Evolutionary conservation across 1,140 invertebrate species (phyloP).

Genomic region (Dendrolimus kikuchii): DNA sequence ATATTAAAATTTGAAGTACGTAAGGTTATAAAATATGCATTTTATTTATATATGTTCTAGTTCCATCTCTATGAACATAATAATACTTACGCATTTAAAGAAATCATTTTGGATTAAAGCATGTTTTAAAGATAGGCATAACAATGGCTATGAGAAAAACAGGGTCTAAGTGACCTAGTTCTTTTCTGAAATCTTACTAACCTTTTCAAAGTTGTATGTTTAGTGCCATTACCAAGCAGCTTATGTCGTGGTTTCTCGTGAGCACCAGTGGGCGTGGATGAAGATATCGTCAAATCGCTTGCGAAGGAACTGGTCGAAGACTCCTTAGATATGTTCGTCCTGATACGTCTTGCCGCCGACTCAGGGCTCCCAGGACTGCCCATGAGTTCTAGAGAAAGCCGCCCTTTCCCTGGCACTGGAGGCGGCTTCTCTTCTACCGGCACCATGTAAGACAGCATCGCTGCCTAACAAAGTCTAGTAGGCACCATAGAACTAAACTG

Average conservation of each 20-base stretch:
- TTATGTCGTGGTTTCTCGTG: conserved; percentile 74
- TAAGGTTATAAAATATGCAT: no score
- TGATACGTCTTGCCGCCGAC: conserved; percentile 31
- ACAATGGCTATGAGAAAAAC: background rate
- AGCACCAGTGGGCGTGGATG: conserved; percentile 71
- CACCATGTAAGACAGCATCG: conserved; percentile 79
- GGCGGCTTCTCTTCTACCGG: conserved; percentile 77
- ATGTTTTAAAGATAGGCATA: background rate
- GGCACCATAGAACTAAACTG: conserved; percentile 15
- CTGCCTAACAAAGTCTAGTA: conserved; percentile 22
- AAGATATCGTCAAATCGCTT: conserved; percentile 72
- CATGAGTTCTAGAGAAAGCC: conserved; percentile 66
- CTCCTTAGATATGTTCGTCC: conserved; percentile 70
- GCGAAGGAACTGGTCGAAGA: conserved; percentile 74
- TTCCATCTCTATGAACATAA: no score
- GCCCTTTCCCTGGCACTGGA: conserved; percentile 67
- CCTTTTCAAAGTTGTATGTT: conserved; percentile 76
- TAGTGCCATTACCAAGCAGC: conserved; percentile 73
- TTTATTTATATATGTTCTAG: no score
- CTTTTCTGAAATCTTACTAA: conserved; percentile 35
- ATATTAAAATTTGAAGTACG: no score
- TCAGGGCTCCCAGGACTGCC: conserved; percentile 48
- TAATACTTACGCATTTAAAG: no score
- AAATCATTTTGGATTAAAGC: no score
- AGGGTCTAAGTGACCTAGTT: background rate